Evolutionary conservation across 1,140 invertebrate genomes (phyloP).

Genomic region (Dufourea novaeangliae): DNA sequence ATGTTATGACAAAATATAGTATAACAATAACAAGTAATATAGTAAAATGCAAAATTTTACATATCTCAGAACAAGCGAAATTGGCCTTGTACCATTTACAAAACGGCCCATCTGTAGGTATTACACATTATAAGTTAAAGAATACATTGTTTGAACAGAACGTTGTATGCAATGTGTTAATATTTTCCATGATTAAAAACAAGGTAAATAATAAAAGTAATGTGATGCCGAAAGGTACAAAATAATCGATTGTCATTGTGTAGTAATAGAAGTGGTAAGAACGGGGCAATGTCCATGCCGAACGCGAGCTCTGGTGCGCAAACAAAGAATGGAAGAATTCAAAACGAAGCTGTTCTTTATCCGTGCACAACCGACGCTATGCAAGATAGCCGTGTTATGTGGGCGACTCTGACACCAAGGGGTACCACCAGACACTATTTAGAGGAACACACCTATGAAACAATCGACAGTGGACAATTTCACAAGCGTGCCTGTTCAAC

Average conservation of each 20-base stretch:
- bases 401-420: constrained; percentile 91
- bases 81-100: no score
- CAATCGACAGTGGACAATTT: constrained; percentile 83
- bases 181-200: no score
- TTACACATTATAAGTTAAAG: no score
- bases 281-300: constrained; percentile 73
- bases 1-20: no score
- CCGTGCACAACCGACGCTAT: constrained; percentile 79
- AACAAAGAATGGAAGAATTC: constrained; percentile 73
- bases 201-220: neutral
- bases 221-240: neutral
- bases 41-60: no score
- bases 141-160: no score
- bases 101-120: no score
- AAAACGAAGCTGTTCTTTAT: constrained; percentile 82
- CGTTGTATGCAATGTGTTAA: no score
- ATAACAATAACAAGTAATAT: no score
- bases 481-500: constrained; percentile 69
- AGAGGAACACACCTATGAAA: constrained; percentile 89
- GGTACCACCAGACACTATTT: constrained; percentile 85
- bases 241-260: constrained; percentile 33
- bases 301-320: constrained; percentile 69
- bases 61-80: no score
- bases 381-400: constrained; percentile 87
- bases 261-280: constrained; percentile 72